Evolutionary conservation across 2,113 vertebrate genomes (phyloP).

Genomic region (Mastomys coucha): DNA sequence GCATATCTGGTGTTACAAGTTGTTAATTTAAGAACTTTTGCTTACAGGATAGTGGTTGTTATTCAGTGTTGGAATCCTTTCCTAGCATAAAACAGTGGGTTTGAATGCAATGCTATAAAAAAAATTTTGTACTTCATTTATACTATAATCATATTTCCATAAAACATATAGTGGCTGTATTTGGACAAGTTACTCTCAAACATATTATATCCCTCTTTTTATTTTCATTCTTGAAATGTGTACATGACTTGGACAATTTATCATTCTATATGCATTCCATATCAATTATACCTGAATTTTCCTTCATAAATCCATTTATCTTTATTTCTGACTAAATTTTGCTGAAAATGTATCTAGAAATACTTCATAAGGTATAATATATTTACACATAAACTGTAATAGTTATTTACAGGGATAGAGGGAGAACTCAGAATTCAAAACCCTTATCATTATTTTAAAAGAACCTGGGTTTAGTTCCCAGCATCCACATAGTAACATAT

Average conservation of each 20-base stretch:
- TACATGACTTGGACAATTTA: neutral
- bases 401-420: neutral
- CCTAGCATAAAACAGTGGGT: neutral
- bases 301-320: neutral
- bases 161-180: neutral
- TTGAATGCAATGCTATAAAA: neutral
- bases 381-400: neutral
- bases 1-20: neutral
- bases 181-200: neutral
- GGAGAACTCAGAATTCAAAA: neutral
- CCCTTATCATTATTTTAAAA: neutral
- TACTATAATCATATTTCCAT: neutral
- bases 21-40: neutral
- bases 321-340: neutral
- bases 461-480: neutral
- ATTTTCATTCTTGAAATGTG: neutral
- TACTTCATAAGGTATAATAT: neutral
- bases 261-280: neutral
- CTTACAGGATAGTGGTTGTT: neutral
- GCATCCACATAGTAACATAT: neutral
- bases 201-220: neutral
- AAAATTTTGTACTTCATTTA: neutral
- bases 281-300: neutral
- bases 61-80: neutral
- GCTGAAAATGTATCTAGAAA: neutral